phyloP scores from a whole-genome alignment of 2,888 invertebrate species.

The Troglohyphantes excavatus region DNA sequence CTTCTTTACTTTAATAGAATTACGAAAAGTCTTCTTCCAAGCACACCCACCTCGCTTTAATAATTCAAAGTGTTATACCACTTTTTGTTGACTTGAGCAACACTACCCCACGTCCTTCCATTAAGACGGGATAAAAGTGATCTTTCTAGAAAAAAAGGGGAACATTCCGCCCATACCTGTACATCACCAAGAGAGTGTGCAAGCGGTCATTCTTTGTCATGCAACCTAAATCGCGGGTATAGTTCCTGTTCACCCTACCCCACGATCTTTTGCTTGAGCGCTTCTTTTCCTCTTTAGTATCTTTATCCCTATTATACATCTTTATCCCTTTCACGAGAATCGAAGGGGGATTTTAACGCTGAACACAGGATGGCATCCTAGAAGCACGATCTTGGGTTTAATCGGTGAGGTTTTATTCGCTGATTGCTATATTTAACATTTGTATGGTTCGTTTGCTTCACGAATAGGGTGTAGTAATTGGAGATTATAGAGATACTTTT shows the following conservation, averaged over 20 bases:
- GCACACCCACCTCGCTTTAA: background rate
- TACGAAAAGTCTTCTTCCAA: background rate
- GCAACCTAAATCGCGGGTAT: constrained; percentile 35
- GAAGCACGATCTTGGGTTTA: no score
- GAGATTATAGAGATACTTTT: no score
- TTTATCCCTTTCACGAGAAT: no score
- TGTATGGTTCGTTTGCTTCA: no score
- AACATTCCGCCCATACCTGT: constrained; percentile 22
- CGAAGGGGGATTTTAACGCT: no score
- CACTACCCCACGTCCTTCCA: constrained; percentile 14
- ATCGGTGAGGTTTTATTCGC: no score
- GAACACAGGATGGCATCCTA: no score
- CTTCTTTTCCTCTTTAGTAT: constrained; percentile 16
- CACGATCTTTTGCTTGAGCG: background rate
- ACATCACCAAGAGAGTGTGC: constrained; percentile 3
- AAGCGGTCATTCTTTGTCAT: constrained; percentile 46
- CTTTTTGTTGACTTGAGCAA: background rate
- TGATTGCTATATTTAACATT: no score
- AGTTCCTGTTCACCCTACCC: constrained; percentile 17
- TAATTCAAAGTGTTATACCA: constrained; percentile 4
- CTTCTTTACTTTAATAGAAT: no score
- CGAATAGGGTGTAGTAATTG: no score
- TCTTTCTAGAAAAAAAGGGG: background rate
- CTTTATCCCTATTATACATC: no score
- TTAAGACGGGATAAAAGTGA: constrained; percentile 17